Percentiles rank a stretch among this genome's conserved stretches.
Evolutionary conservation across 2,888 invertebrate genomes (phyloP).

Genomic region (Ichneumoninae sp.): DNA sequence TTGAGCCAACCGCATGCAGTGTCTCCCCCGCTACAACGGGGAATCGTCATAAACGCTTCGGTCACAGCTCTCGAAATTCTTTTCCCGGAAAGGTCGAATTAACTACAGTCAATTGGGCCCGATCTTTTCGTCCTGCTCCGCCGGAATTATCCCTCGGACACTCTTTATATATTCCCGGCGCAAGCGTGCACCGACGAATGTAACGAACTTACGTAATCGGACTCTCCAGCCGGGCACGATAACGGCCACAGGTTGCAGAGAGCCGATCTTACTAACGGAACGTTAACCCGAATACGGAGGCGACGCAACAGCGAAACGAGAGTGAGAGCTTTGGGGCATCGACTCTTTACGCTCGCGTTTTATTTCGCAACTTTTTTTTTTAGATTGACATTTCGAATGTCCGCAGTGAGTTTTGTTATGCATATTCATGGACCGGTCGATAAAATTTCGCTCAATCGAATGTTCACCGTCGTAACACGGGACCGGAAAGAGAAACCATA

Average conservation of each 20-base stretch:
- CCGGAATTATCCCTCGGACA: background rate
- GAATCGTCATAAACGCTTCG: constrained; percentile 40
- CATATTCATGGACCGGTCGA: too few relatives aligned
- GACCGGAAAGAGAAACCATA: too few relatives aligned
- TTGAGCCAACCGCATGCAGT: constrained; percentile 7
- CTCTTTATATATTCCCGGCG: constrained; percentile 31
- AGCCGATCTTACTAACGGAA: constrained; percentile 46
- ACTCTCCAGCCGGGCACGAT: constrained; percentile 45
- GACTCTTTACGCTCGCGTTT: constrained; percentile 49
- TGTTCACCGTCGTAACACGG: too few relatives aligned
- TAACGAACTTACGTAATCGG: constrained; percentile 58
- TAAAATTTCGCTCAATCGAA: too few relatives aligned
- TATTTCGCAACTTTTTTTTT: background rate
- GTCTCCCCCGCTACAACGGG: constrained; percentile 18
- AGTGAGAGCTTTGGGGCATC: constrained; percentile 56
- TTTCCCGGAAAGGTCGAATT: constrained; percentile 64
- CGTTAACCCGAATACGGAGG: constrained; percentile 50
- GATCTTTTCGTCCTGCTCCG: constrained; percentile 55
- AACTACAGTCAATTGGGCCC: constrained; percentile 62
- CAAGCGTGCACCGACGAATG: constrained; percentile 11
- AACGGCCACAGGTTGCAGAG: constrained; percentile 61
- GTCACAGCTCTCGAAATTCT: constrained; percentile 36
- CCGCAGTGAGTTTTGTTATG: too few relatives aligned
- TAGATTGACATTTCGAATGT: too few relatives aligned
- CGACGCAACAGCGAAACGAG: constrained; percentile 56